phyloP scores from a whole-genome alignment of 2,888 invertebrate species.

The Amiota mariae region DNA sequence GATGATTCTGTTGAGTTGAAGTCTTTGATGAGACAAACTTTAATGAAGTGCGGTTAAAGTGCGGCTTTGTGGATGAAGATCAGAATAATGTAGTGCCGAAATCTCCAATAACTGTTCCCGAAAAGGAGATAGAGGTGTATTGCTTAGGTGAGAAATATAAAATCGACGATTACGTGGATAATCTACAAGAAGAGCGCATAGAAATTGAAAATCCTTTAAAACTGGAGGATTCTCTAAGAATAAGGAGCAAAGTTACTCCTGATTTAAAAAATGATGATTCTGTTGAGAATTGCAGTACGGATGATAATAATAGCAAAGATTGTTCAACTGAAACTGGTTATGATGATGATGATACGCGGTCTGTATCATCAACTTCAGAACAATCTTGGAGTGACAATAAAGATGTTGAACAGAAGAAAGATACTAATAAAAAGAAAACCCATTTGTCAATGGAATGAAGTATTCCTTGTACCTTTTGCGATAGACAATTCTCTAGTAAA shows the following conservation, averaged over 20 bases:
- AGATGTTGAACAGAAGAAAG: too few species aligned
- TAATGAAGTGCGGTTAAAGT: conserved; percentile 33
- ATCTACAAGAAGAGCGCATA: conserved; percentile 32
- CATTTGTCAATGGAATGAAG: conserved; percentile 56
- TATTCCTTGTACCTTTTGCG: conserved; percentile 64
- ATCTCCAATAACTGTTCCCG: conserved; percentile 53
- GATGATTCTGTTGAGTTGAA: conserved; percentile 38
- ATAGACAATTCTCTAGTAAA: conserved; percentile 64
- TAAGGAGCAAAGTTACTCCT: conserved; percentile 13
- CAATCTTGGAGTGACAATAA: too few species aligned
- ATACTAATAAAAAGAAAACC: conserved; percentile 34
- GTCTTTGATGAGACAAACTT: conserved; percentile 3
- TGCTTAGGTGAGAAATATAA: too few species aligned
- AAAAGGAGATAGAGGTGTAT: conserved; percentile 55
- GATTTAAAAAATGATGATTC: conserved; percentile 26
- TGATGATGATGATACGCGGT: neutral
- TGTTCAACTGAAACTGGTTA: conserved; percentile 42
- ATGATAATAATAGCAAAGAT: conserved; percentile 21
- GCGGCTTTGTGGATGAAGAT: conserved; percentile 51
- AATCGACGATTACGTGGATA: conserved; percentile 10
- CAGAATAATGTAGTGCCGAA: conserved; percentile 42
- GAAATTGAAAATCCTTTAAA: conserved; percentile 44
- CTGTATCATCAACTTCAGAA: too few species aligned
- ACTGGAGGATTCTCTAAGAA: conserved; percentile 44
- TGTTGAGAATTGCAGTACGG: neutral